Evolutionary conservation across 2,888 invertebrate species (phyloP), one percentile per base, ranked within the genome.

Genomic region (Hirtodrosophila duncani): DNA sequence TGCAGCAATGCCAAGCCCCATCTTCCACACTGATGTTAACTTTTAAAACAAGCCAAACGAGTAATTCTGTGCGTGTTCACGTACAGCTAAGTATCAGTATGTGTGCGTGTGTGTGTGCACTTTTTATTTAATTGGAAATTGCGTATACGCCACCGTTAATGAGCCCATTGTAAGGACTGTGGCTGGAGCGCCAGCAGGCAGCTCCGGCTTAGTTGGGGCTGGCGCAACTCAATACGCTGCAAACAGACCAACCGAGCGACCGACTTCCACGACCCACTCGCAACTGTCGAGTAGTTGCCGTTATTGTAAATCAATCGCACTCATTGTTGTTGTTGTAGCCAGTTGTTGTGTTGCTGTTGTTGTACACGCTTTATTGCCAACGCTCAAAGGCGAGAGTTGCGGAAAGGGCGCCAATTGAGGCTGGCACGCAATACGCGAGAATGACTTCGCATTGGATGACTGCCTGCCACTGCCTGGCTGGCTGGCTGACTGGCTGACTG

Each of bases 261-360:
- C 11, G 29, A 13, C 23, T 33, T 27, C n/a, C n/a, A n/a, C 7
- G 39, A 33, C 34, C 23, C 14, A 30, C 42, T 30, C 30, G 33
- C 27, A 11, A 42, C 14, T 27, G 45, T 63, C 27, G 43, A 67
- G 67, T 56, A 60, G 60, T 74, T 64, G 63, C 68, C 77, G 68
- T 81, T 82, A 83, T 82, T 70, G 78, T 68, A 82, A 82, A 71
- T 81, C 80, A 82, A 83, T 81, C 72, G 83, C 31, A 51, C 16
- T 5, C 33, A 23, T 42, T 33, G 9, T 51, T 20, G 39, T 27
- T 39, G 10, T n/a, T 7, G 26, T 2, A 8, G 29, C 13, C 31
- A 9, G 31, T 17, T 16, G 9, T 61, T 58, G 46, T 31, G 42
- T 29, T 42, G 39, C 39, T 46, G 48, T 44, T 51, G 38, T 56